Evolutionary conservation across 1,140 invertebrate genomes (phyloP).

Genomic region (Belonocnema kinseyi): DNA sequence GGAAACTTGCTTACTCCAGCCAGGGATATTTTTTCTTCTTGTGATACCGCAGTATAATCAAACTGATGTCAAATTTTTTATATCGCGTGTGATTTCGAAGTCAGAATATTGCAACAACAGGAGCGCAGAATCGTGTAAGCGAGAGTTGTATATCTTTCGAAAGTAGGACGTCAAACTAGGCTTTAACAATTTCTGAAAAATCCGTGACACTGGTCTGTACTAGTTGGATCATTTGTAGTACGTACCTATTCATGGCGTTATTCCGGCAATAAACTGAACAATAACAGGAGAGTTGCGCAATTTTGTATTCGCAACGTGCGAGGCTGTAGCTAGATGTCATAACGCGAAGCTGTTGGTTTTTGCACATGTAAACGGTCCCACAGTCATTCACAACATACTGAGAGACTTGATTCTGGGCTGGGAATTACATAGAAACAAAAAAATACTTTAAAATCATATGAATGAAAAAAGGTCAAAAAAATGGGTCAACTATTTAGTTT

Average conservation of each 20-base stretch:
- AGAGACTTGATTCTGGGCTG: neutral
- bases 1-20: neutral
- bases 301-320: slow-evolving; percentile 21
- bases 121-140: neutral
- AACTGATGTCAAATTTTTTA: neutral
- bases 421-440: no score
- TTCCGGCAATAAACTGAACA: slow-evolving; percentile 20
- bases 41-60: neutral
- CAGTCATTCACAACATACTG: neutral
- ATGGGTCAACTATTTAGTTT: no score
- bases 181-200: slow-evolving; percentile 18
- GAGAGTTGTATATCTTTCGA: neutral
- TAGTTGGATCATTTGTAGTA: slow-evolving; percentile 26
- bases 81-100: neutral
- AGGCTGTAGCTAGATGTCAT: slow-evolving; percentile 6
- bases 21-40: neutral
- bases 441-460: no score
- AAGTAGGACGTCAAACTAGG: slow-evolving; percentile 23
- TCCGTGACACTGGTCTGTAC: slow-evolving; percentile 16
- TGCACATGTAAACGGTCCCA: neutral
- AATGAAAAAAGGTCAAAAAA: no score
- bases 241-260: slow-evolving; percentile 17
- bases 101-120: slow-evolving; percentile 13
- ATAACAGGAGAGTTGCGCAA: slow-evolving; percentile 10
- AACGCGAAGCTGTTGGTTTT: slow-evolving; percentile 4